phyloP scores from a whole-genome alignment of 2,113 vertebrate genomes.

The Nycticebus coucang region DNA sequence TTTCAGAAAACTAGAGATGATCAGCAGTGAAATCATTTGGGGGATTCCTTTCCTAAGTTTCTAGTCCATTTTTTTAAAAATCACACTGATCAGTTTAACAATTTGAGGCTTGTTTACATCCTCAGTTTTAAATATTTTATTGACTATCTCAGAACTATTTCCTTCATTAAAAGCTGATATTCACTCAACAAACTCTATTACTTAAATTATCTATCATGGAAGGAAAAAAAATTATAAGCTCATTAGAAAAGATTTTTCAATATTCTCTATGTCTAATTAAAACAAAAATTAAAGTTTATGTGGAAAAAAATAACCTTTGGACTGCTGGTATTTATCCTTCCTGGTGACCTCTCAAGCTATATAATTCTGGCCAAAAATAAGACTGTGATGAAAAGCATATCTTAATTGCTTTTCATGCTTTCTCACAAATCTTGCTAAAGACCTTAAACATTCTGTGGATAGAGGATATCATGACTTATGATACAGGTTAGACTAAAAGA shows the following conservation, averaged over 20 bases:
- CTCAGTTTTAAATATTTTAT: constrained; percentile 32
- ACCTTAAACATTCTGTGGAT: background rate
- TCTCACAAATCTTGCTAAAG: constrained; percentile 39
- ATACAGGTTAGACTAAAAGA: background rate
- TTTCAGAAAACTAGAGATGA: background rate
- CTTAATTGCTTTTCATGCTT: background rate
- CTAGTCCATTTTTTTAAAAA: background rate
- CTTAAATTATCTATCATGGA: constrained; percentile 4
- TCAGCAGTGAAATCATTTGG: background rate
- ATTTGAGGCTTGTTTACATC: background rate
- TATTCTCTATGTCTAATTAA: constrained; percentile 65
- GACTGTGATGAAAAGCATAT: background rate
- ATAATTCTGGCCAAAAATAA: constrained; percentile 25
- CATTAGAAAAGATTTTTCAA: constrained; percentile 30
- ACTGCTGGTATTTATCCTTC: constrained; percentile 29
- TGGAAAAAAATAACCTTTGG: constrained; percentile 49
- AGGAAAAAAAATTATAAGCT: background rate
- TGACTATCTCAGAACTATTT: background rate
- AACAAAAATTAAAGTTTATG: constrained; percentile 53
- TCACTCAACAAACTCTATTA: background rate
- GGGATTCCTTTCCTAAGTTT: background rate
- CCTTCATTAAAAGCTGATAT: background rate
- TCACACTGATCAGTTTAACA: background rate
- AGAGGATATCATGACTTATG: background rate
- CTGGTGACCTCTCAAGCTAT: background rate